Percentiles rank a stretch among this genome's conserved stretches.
Conservation (phyloP, 2,113 vertebrate genomes). For the Thomomys bottae region DNA sequence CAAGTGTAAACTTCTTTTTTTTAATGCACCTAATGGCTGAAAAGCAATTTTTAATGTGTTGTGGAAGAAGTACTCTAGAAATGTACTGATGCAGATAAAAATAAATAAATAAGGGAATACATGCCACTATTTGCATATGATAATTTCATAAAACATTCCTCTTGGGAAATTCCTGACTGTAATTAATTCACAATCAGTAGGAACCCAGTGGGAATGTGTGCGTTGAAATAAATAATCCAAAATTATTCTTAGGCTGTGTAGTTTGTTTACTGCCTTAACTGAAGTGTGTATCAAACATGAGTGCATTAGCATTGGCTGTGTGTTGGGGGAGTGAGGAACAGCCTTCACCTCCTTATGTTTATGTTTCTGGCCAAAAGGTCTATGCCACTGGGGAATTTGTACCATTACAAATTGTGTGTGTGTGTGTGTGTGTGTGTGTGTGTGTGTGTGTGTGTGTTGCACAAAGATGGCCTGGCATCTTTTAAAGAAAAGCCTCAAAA, state of each 20-base stretch:
- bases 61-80: constrained; percentile 49
- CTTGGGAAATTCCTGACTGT: constrained; percentile 71
- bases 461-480: background rate
- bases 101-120: constrained; percentile 61
- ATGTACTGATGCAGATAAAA: constrained; percentile 51
- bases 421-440: background rate
- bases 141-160: constrained; percentile 70
- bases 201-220: constrained; percentile 72
- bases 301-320: constrained; percentile 55
- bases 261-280: constrained; percentile 77
- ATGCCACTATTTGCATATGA: constrained; percentile 78
- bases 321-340: background rate
- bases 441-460: background rate
- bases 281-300: constrained; percentile 74
- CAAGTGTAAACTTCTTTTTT: constrained; percentile 2
- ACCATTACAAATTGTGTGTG: background rate
- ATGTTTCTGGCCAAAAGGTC: constrained; percentile 52
- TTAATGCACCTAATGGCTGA: background rate
- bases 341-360: constrained; percentile 47
- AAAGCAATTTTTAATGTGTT: constrained; percentile 41
- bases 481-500: constrained; percentile 29
- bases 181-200: constrained; percentile 80
- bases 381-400: constrained; percentile 40
- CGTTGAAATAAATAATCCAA: constrained; percentile 74
- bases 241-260: constrained; percentile 76